A percentile compares a stretch with the other conserved stretches of the same genome.
Conservation (phyloP, 37 sponge, comb jelly and placozoan species). For the Amphimedon queenslandica region DNA sequence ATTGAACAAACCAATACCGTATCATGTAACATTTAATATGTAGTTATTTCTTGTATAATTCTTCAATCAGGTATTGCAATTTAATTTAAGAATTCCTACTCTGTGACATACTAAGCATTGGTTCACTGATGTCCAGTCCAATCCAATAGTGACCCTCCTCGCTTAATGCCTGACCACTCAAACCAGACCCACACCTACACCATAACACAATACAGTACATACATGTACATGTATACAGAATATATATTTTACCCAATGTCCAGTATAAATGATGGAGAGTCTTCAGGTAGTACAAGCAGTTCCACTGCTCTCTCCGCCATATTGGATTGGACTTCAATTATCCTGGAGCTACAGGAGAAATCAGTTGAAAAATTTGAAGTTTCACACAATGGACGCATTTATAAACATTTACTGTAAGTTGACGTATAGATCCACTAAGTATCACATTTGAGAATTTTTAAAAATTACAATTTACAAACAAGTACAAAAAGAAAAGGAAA, state of each 20-base stretch:
- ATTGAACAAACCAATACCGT: not conserved
- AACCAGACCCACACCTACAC: conserved; percentile 93
- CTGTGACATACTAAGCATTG: conserved; percentile 89
- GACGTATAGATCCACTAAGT: no score
- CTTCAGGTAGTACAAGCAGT: conserved; percentile 79
- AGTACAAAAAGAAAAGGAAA: no score
- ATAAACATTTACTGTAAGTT: not conserved
- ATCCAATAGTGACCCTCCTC: conserved; percentile 95
- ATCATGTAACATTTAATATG: not conserved
- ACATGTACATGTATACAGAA: conserved; percentile 14
- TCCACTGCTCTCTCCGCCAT: conserved; percentile 96
- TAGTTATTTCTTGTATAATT: not conserved
- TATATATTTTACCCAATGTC: conserved; percentile 97
- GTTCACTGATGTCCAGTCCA: conserved; percentile 91
- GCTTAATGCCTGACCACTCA: conserved; percentile 92
- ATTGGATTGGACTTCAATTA: conserved; percentile 88
- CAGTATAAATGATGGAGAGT: conserved; percentile 79
- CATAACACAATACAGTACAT: not conserved
- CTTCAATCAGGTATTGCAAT: not conserved
- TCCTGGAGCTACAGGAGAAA: conserved; percentile 64
- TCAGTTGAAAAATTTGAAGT: not conserved
- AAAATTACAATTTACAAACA: no score
- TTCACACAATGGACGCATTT: not conserved
- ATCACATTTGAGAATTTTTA: no score
- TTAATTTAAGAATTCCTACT: not conserved